Conservation (phyloP, 2,888 invertebrate species). For the Parthenolecanium corni region DNA sequence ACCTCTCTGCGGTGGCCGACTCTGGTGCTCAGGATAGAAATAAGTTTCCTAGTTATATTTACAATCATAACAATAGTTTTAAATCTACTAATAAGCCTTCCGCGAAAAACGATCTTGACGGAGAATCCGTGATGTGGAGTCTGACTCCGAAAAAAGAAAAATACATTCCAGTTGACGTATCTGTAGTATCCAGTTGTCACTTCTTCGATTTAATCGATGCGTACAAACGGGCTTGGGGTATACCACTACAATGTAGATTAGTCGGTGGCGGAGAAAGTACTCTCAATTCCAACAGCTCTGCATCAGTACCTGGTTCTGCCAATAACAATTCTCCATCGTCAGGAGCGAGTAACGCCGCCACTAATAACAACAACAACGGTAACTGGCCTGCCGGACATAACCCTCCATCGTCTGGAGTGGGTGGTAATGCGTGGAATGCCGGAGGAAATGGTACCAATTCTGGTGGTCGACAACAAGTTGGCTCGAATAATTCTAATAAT, state of each 20-base stretch:
- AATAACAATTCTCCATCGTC: constrained; percentile 13
- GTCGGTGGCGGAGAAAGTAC: constrained; percentile 72
- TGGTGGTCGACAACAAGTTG: constrained; percentile 30
- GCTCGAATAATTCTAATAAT: constrained; percentile 31
- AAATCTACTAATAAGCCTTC: constrained; percentile 33
- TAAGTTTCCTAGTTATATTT: constrained; percentile 33
- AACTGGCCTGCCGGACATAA: constrained; percentile 32
- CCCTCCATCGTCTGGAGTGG: constrained; percentile 7
- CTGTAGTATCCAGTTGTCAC: not conserved
- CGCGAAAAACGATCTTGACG: constrained; percentile 12
- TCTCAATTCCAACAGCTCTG: constrained; percentile 46
- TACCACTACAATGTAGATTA: constrained; percentile 51
- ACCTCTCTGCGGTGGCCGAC: constrained; percentile 26
- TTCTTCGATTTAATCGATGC: not conserved
- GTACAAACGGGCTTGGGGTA: constrained; percentile 44
- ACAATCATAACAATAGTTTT: constrained; percentile 32
- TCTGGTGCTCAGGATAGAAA: constrained; percentile 32
- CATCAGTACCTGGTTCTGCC: constrained; percentile 28
- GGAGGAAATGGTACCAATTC: constrained; percentile 8
- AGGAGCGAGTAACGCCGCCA: constrained; percentile 36
- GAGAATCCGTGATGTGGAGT: constrained; percentile 27
- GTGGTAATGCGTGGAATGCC: constrained; percentile 14
- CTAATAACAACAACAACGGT: constrained; percentile 35
- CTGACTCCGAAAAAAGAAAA: constrained; percentile 31
- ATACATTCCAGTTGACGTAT: constrained; percentile 33